A percentile compares a stretch with the other conserved stretches of the same genome.
Evolutionary conservation across 2,113 vertebrate genomes (phyloP).

Genomic region (Anoura caudifer): DNA sequence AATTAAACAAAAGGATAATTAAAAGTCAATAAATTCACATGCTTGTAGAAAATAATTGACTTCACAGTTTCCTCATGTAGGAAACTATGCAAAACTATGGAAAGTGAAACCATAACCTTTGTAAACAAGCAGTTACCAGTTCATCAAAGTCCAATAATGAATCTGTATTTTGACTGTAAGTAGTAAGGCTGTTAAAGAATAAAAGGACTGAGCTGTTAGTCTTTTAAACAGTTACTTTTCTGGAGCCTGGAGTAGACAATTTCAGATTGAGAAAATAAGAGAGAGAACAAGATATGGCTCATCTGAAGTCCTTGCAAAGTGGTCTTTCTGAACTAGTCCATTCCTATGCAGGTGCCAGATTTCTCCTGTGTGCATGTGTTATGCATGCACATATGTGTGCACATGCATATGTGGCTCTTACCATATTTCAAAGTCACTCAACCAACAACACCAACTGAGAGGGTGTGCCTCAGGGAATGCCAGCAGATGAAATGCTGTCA

Average conservation of each 20-base stretch:
- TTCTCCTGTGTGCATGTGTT: rapidly evolving
- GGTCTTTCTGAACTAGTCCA: not conserved
- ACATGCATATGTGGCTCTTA: not conserved
- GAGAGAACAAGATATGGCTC: not conserved
- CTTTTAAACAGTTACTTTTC: not conserved
- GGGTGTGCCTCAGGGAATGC: not conserved
- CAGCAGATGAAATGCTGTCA: not conserved
- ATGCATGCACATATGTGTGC: not conserved
- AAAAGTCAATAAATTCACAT: not conserved
- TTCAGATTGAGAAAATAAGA: not conserved
- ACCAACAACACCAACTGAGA: not conserved
- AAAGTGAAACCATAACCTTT: not conserved
- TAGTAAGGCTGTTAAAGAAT: not conserved
- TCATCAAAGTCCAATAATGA: not conserved
- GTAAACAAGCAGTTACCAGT: not conserved
- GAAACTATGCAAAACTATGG: not conserved
- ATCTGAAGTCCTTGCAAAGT: not conserved
- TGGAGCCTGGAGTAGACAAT: not conserved
- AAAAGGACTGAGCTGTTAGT: not conserved
- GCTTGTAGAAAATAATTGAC: not conserved
- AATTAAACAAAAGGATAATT: not conserved
- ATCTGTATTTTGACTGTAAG: not conserved
- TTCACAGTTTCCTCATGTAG: not conserved
- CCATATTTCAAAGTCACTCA: not conserved
- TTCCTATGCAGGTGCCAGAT: not conserved